Base-by-base conservation (phyloP, 2,888 invertebrate genomes). In the Lasioglossum calceatum region DNA sequence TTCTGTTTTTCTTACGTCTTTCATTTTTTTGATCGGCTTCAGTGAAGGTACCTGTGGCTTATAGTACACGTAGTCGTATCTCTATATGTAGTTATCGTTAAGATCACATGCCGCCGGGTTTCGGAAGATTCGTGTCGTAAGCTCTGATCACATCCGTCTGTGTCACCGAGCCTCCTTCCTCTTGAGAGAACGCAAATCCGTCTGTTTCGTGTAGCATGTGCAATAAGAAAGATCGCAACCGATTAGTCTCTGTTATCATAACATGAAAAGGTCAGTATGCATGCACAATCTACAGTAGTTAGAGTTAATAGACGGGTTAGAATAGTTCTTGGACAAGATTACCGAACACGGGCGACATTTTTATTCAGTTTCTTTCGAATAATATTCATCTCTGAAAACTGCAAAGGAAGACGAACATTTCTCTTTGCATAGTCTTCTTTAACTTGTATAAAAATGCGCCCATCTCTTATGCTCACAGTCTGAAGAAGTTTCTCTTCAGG, bases 171-270 rank as follows among this genome's bases (percentile, higher is more conserved):
- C 99, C 99, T 94, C 99, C 98, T 96, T 99, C 99, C 96, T 99
- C 99, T 97, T 99, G 99, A 72, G 99, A 99, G 96, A 99, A 99
- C 91, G 99, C 99, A 96, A 98, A 99, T 89, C 99, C 99, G 97
- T 99, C 99, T 99, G 89, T 87, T 87, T 89, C 86, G 74, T 70
- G 91, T 86, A 91, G 92, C 92, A 91, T 91, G 91, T 90, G 87
- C 88, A 91, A 87, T 86, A 92, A 91, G 44, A 91, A 91, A 90
- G 86, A 87, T 82, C 88, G 91, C 86, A 92, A 88, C 74, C 79
- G 73, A 87, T 91, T 91, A 91, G 79, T 82, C 27, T 88, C 90
- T 89, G 89, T 75, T 76, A 77, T 79, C 70, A 82, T 32, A 91
- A 91, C 27, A 84, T 73, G 32, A 79, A 54, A 23, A 70, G 3